Base-by-base conservation (phyloP, 2,797 vertebrate species). In the Triplophysa yarkandensis region DNA sequence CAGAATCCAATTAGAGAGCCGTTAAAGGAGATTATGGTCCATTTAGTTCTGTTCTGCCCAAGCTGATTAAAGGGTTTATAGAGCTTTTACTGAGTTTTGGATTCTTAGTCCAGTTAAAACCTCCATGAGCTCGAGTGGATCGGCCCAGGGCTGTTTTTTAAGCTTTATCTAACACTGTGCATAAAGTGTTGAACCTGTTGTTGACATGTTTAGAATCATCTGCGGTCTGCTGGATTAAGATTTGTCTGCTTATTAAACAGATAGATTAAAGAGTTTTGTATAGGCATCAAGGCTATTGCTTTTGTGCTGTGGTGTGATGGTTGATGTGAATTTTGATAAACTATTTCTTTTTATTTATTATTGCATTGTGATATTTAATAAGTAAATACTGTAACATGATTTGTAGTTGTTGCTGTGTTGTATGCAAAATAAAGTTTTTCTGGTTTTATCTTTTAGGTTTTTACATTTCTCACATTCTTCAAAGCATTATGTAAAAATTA, bases 61-160 rank as follows among this genome's bases (percentile, higher is more conserved):
- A 68, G 50, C 63, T 78, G 74, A 81, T 82, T 82, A 84, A 79
- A 72, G 58, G 60, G 72, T 78, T 82, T 81, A 72, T 32, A 55
- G 54, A 73, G 66, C 71, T 81, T 80, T 80, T 71, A 66, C 74
- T 46, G 46, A 74, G 71, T 68, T 13, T 52, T 52, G 68, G 57
- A 57, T 82, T 77, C 39, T 57, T 16, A 16, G 66, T 46, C 77
- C 68, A 63, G 73, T 76, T 79, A 74, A 79, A 71, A 76, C 23
- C 63, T 14, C 2, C 4, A 46, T 69, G 44, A 41, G 61, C 65
- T 78, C 61, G 34, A 72, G 46, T 48, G 64, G 23, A 73, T 78
- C 72, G 14, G 39, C 43, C 30, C 6, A 66, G 50, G 44, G 23
- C 21, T 1, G 46, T 1, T 52, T 74, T 32, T 61, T 57, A 7